Evolutionary conservation across 1,140 invertebrate genomes (phyloP), one percentile per base, ranked within the genome.

Genomic region (Drosophila seguyi): DNA sequence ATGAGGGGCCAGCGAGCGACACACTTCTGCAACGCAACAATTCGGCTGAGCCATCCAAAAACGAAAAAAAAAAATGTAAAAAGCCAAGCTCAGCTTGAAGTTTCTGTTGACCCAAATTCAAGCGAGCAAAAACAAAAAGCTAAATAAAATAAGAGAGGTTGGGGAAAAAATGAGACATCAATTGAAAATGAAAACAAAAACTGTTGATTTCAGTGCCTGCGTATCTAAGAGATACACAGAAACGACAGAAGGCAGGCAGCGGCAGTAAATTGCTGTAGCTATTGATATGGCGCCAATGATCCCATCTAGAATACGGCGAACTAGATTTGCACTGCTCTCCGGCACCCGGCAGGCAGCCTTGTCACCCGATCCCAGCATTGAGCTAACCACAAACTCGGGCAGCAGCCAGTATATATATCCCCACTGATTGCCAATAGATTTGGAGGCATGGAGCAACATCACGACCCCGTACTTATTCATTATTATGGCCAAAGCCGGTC

Each of bases 31-130:
- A 31, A 13, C 27, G 63, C 34, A 61, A 44, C 36, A 59, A 72
- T 63, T 55, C 42, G 57, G 44, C 66, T 79, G 75, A 79, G 41
- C 55, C 60, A 53, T 31, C 44, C 25, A 57, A 48, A 75, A 61
- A 36, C 60, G 1, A 55, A 45, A 65, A 38, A 65, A 38, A 47
- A 56, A 67, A 42, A 74, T 68, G 39, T 59, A 52, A 42, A 36
- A 57, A 68, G 78, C 78, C 67, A 57, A 85, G 59, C 85, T 90
- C 81, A 90, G 85, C 85, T 90, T 79, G 69, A 90, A 79, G 73
- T 90, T 84, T 61, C 59, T 62, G 86, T 75, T 88, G 85, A 88
- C 85, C 85, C 66, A 88, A 81, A 90, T 88, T 81, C 48, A 58
- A 47, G 47, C 68, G 58, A 36, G 72, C 72, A 67, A 69, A 68